phyloP scores from a whole-genome alignment of 2,797 vertebrate species.

The Psittacula echo region DNA sequence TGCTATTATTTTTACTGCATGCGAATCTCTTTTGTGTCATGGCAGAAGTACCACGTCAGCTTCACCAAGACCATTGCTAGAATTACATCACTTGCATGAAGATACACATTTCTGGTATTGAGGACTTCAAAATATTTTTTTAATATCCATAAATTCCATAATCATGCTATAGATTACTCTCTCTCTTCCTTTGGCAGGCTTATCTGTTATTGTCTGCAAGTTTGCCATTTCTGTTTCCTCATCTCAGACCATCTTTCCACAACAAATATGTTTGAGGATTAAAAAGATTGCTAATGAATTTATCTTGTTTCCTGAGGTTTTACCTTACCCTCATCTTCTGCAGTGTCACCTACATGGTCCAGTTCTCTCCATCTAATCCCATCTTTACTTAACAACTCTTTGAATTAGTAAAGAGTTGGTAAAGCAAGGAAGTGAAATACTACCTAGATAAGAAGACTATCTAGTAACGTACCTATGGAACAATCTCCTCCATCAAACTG shows the following conservation, averaged over 20 bases:
- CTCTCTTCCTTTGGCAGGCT: neutral
- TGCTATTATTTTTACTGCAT: neutral
- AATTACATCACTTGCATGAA: neutral
- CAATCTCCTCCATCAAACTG: neutral
- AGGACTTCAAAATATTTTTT: neutral
- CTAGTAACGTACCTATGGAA: neutral
- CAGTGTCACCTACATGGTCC: neutral
- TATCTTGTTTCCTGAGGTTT: neutral
- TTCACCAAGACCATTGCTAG: neutral
- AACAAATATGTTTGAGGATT: neutral
- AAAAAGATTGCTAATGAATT: neutral
- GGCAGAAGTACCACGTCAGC: neutral
- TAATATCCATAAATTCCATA: neutral
- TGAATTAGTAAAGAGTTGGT: neutral
- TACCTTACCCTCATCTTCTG: conserved; percentile 9
- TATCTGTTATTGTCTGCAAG: neutral
- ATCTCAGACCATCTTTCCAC: neutral
- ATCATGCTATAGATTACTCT: neutral
- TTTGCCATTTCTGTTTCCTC: neutral
- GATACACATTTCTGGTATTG: neutral
- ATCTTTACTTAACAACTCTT: conserved; percentile 28
- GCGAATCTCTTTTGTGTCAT: rapidly evolving
- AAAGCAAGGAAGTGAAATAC: conserved; percentile 32
- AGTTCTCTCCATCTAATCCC: conserved; percentile 21
- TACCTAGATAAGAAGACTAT: neutral